Evolutionary conservation across 2,113 vertebrate genomes (phyloP).

Genomic region (Maccullochella peelii): DNA sequence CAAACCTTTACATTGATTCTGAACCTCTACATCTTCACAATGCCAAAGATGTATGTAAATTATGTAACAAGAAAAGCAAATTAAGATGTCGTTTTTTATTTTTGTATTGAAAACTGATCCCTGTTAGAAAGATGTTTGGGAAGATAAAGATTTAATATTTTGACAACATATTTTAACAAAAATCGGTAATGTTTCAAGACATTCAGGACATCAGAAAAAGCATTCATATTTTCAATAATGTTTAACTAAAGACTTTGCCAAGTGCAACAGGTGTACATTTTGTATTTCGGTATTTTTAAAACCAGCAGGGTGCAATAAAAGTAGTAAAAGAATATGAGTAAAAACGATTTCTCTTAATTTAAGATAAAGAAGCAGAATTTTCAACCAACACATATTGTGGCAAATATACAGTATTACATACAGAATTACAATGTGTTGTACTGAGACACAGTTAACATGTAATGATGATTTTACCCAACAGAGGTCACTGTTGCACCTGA

Average conservation of each 20-base stretch:
- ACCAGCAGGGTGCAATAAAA: not conserved
- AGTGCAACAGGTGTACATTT: not conserved
- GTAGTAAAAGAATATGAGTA: not conserved
- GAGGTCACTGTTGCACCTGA: constrained; percentile 73
- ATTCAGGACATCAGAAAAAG: not conserved
- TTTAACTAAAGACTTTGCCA: not conserved
- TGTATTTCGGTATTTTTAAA: not conserved
- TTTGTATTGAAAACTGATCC: not conserved
- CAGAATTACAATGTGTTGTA: not conserved
- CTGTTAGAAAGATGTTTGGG: not conserved
- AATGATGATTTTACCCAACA: constrained; percentile 56
- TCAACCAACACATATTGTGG: not conserved
- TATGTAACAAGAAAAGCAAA: not conserved
- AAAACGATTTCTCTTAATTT: not conserved
- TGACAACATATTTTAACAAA: not conserved
- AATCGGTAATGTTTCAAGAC: not conserved
- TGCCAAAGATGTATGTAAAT: not conserved
- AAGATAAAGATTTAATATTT: not conserved
- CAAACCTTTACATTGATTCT: too few relatives aligned
- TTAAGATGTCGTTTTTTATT: too few relatives aligned
- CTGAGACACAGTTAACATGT: constrained; percentile 24
- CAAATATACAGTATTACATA: not conserved
- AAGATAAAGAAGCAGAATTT: not conserved
- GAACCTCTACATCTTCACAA: not conserved
- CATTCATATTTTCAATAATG: not conserved